Evolutionary conservation across 2,797 vertebrate genomes (phyloP), one percentile per base, ranked within the genome.

Genomic region (Coendou prehensilis): DNA sequence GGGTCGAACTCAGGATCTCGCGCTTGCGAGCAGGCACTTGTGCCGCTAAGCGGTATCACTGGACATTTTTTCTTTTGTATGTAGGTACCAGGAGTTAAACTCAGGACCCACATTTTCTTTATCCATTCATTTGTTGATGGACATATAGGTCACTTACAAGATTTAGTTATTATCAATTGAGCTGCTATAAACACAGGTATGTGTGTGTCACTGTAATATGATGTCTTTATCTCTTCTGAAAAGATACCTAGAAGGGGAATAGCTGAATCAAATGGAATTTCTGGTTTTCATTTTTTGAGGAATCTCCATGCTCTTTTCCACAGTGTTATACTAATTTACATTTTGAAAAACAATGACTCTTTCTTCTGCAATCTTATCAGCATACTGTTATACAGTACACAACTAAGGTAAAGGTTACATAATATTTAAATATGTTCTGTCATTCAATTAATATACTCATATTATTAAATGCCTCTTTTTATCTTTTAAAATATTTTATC

Each of bases 401-500:
- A 76, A 23, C 33, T 41, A 6, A 63, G 8, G 1, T 73, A 89
- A 47, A 47, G 1, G 17, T 71, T 63, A 6, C n/a, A 79, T 56
- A 52, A 61, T 87, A 86, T 93, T 85, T 93, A 75, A 41, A 28
- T 50, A n/a, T 86, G 33, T 50, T 33, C 14, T 87, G 45, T 50
- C 15, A 82, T 41, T 26, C 33, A n/a, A 14, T 82, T 82, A 50
- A 69, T 28, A 87, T 13, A 73, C 23, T 89, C 4, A 85, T 18
- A 14, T 7, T 50, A 61, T 76, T 87, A 87, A 90, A 81, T 73
- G 20, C 0, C 3, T 2, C 13, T 64, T 33, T 71, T 88, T 95
- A 28, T 75, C 57, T 85, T 92, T 95, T 22, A 89, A 22, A 88
- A 61, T 78, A 56, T 59, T 88, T 89, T 56, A 6, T 79, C 22